Base-by-base conservation (phyloP, 2,888 invertebrate genomes). In the Nemotelus pantherinus region DNA sequence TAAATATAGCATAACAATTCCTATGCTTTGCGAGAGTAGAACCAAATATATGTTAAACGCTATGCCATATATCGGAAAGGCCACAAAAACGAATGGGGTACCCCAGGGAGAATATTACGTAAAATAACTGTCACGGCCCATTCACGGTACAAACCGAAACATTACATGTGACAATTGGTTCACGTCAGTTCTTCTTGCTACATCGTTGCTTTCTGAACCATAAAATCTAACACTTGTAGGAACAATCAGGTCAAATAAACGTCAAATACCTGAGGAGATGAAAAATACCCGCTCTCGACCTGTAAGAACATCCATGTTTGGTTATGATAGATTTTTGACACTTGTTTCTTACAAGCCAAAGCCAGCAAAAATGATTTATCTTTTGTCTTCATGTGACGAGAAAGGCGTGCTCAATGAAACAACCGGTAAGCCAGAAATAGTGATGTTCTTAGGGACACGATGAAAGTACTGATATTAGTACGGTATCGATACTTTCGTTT, bases 111-210 rank as follows among this genome's bases (percentile, higher is more conserved):
- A 75, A 3, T 67, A 75, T 41, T 67, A 48, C 43, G 50, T 65
- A 7, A 76, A 76, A 78, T 79, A 81, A 79, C 77, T 82, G 65
- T 81, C 81, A 70, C 79, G 80, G 78, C 81, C 82, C 65, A 80
- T 82, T 80, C 80, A 82, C 77, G 81, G 80, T 55, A 81, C 78
- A 68, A 78, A 80, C 63, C 60, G 79, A 7, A 77, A 65, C 63
- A 41, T 39, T 41, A 5, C 41, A 7, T 41, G 43, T 2, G 58
- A 58, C 25, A 58, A 58, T 63, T 77, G 78, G 77, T 78, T 78
- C 48, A 78, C 75, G 39, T 78, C 77, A 10, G 57, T 75, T 44
- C 64, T 53, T 53, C 63, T 65, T 39, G 1, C 67, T 25, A 79
- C 78, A 74, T 76, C 63, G 58, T 77, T 79, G 58, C 80, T 79